A percentile compares a stretch with the other conserved stretches of the same genome.
These are phyloP conservation scores for Falco columbarius DNA, from an alignment of 2,797 vertebrate species.

Conservation along the genomic window DNA sequence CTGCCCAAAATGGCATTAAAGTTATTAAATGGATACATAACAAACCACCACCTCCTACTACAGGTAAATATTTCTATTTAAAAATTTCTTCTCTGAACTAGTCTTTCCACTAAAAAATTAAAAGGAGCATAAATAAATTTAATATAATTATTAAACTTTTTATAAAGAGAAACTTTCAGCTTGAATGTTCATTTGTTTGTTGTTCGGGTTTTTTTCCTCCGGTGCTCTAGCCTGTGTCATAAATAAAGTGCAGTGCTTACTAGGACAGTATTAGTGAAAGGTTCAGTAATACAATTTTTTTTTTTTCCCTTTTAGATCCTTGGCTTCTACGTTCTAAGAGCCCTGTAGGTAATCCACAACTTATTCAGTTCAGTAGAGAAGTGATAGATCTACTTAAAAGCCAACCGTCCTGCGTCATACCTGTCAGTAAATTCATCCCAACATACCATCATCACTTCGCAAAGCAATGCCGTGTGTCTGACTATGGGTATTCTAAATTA, in stretches of 20 bases:
- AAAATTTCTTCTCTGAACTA: neutral
- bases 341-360: constrained; percentile 95
- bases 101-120: neutral
- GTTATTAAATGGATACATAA: constrained; percentile 98
- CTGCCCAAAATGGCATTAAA: constrained; percentile 95
- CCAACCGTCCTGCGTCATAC: constrained; percentile 90
- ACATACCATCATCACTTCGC: constrained; percentile 97
- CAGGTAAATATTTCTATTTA: constrained; percentile 77
- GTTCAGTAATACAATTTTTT: neutral
- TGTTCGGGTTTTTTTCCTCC: neutral
- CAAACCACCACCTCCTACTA: constrained; percentile 88
- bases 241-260: neutral
- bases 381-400: constrained; percentile 94
- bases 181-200: neutral
- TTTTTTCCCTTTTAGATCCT: constrained; percentile 78
- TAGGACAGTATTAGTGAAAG: neutral
- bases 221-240: neutral
- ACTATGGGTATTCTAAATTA: constrained; percentile 95
- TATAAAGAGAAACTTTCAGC: neutral
- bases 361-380: constrained; percentile 97
- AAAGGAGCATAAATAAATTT: neutral
- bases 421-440: constrained; percentile 93
- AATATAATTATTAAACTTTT: neutral
- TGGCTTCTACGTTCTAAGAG: constrained; percentile 96
- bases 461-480: constrained; percentile 96